phyloP scores from a whole-genome alignment of 35 echinoderm and acorn worm species.

The Hemicentrotus pulcherrimus region DNA sequence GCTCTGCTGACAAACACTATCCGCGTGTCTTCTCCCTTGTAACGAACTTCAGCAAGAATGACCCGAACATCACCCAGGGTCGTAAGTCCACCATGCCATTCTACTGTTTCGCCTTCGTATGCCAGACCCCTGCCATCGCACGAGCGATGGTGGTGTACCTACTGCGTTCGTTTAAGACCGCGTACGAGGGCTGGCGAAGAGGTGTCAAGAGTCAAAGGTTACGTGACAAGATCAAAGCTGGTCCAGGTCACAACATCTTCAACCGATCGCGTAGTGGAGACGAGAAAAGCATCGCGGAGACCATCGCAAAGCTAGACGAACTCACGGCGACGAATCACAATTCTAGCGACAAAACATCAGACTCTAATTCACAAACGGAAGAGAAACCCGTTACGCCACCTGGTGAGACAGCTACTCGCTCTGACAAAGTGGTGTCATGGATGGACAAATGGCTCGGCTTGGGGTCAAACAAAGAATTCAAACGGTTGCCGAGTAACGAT shows the following conservation, averaged over 20 bases:
- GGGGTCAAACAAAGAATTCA: background rate
- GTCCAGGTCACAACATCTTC: conserved; percentile 62
- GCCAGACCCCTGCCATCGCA: conserved; percentile 58
- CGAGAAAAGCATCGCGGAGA: background rate
- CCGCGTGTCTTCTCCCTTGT: conserved; percentile 88
- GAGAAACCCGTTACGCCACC: conserved; percentile 35
- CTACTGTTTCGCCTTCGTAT: conserved; percentile 77
- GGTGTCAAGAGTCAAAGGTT: conserved; percentile 65
- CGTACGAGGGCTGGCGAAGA: conserved; percentile 70
- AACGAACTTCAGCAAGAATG: conserved; percentile 65
- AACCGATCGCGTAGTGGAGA: background rate
- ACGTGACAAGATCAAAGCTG: conserved; percentile 70
- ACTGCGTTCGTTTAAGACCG: conserved; percentile 79
- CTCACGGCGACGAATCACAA: background rate
- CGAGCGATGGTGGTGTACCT: conserved; percentile 86
- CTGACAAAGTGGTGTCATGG: conserved; percentile 76
- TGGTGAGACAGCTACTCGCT: conserved; percentile 49
- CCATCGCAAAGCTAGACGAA: conserved; percentile 21
- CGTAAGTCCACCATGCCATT: conserved; percentile 49
- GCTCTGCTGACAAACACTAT: conserved; percentile 74
- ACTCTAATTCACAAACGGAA: background rate
- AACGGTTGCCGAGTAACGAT: conserved; percentile 17
- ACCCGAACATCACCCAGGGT: conserved; percentile 20
- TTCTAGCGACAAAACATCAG: background rate
- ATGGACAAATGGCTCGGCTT: conserved; percentile 70